Base-by-base conservation (phyloP, 2,113 vertebrate species). In the Cyanoderma ruficeps region DNA sequence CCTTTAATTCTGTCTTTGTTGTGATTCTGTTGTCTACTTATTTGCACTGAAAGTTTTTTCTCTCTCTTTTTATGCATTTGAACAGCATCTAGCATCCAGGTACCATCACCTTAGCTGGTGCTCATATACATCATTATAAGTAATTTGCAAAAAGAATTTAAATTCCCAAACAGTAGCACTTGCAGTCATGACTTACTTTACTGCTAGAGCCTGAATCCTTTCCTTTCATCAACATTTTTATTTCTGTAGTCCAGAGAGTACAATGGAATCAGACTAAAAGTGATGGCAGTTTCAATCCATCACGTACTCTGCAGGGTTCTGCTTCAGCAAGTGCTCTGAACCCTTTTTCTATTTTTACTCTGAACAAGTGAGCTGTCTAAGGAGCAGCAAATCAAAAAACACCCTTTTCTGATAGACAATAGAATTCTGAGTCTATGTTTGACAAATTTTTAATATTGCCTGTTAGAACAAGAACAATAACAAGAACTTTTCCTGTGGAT, bases 301-400 rank as follows among this genome's bases (percentile, higher is more conserved):
- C 84, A 68, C 3, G 0, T 44, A 60, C 37, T 55, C 57, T 67
- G 50, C 76, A 84, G 72, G 50, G 31, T 53, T 93, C 74, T 84
- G 31, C 46, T 90, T 96, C 89, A 93, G 71, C 49, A 94, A 86
- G 46, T 71, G 42, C 55, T 87, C 56, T 82, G 67, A 61, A 74
- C 4, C 6, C 7, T 91, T 94, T 59, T 87, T 39, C 15, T 86
- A 37, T 86, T 91, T 97, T 74, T 93, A 9, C 22, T 69, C 35
- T 9, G 56, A 67, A 44, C 33, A 67, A 64, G 74, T 81, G 27
- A 83, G 42, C 42, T 56, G 15, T 14, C 19, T 79, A 80, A 59
- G 50, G 53, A 71, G 13, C 33, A 61, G 20, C 15, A 91, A 55
- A 87, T 59, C 31, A 69, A 76, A 86, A 94, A 63, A 2, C 24